Base-by-base conservation (phyloP, 2,797 vertebrate species). In the Lates japonicus region DNA sequence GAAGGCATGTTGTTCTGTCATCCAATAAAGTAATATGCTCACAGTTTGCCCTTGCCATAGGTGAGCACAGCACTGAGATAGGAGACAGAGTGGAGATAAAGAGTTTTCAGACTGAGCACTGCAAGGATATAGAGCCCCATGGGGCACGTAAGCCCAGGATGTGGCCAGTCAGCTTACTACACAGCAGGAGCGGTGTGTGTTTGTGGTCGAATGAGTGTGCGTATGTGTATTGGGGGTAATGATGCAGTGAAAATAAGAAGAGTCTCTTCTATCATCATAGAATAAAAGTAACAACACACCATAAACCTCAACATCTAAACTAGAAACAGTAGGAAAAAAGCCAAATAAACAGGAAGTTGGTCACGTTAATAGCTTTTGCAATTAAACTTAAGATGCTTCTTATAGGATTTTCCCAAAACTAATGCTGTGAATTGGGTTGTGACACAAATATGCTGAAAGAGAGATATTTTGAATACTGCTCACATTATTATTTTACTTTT, bases 91-190 rank as follows among this genome's bases (percentile, higher is more conserved):
- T 4, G 25, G 62, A 83, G 83, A 76, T 83, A 83, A 83, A 68
- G 77, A 72, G 62, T 68, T 85, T 83, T 79, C 74, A 82, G 61
- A 65, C 60, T 12, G 57, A 86, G 75, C 78, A 58, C 44, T 61
- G 70, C 11, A 17, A 72, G 80, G 76, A 87, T 52, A 88, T 46
- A 1, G 25, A 87, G 52, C 75, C 84, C 86, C 84, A 66, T 48
- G 72, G 74, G 87, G 74, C 69, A 55, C 20, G 33, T 63, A 74
- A 83, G 52, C 69, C 67, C 70, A 58, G 63, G 89, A 84, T 86
- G 76, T 80, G 79, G 80, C 81, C 79, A 74, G 73, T 88, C 86
- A 87, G 85, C 78, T 84, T 78, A 82, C 49, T 59, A 74, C 81
- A 74, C 84, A 76, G 74, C 76, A 33, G 29, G 41, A 42, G 41